Percentiles rank a stretch among this genome's conserved stretches.
phyloP scores from a whole-genome alignment of 2,888 invertebrate species.

The Lobophora halterata region DNA sequence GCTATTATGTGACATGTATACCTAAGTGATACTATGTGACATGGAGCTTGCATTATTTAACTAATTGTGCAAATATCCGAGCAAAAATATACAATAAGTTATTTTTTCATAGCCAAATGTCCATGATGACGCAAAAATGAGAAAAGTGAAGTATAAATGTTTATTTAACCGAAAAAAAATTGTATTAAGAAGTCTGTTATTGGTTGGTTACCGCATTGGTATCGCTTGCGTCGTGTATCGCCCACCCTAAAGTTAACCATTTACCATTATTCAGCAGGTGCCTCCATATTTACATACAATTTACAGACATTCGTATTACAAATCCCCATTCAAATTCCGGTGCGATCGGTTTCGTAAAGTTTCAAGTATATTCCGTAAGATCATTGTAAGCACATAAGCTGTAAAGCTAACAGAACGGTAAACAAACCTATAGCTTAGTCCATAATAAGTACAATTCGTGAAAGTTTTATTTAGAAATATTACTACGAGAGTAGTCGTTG shows the following conservation, averaged over 20 bases:
- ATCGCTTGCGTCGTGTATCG: conserved; percentile 13
- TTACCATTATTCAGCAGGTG: conserved; percentile 80
- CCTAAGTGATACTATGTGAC: too few relatives aligned
- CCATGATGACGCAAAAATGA: too few relatives aligned
- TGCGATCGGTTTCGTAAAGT: conserved; percentile 47
- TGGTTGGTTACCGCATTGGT: background rate
- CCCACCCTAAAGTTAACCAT: conserved; percentile 49
- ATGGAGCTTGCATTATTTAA: too few relatives aligned
- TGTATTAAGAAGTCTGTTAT: too few relatives aligned
- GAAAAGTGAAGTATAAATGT: too few relatives aligned
- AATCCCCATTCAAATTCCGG: conserved; percentile 43
- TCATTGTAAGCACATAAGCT: conserved; percentile 21
- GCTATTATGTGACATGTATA: too few relatives aligned
- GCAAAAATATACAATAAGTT: too few relatives aligned
- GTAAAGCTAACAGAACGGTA: conserved; percentile 17
- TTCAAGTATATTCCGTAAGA: conserved; percentile 17
- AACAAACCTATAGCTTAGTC: conserved; percentile 18
- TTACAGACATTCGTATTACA: conserved; percentile 47
- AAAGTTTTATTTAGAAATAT: conserved; percentile 19
- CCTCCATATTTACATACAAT: conserved; percentile 78
- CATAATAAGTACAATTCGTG: conserved; percentile 15
- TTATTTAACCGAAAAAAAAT: too few relatives aligned
- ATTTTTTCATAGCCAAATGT: too few relatives aligned
- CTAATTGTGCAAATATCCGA: too few relatives aligned
- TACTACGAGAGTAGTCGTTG: conserved; percentile 17